Evolutionary conservation across 2,888 invertebrate species (phyloP).

Genomic region (Gari tellinella): DNA sequence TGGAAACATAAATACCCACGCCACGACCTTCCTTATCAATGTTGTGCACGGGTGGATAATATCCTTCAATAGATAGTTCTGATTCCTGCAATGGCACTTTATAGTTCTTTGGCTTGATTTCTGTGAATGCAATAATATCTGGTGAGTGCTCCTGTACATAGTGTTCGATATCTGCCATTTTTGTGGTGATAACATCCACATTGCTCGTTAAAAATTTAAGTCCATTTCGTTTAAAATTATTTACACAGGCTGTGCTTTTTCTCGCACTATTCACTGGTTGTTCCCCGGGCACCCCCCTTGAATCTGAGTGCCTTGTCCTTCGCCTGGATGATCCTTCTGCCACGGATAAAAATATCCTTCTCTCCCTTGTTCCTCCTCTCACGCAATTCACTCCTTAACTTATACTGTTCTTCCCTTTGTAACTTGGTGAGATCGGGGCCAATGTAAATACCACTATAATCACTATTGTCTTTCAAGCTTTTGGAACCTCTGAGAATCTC

Average conservation of each 20-base stretch:
- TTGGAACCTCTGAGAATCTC: neutral
- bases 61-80: no score
- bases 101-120: no score
- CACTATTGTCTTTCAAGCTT: neutral
- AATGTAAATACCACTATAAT: neutral
- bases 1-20: no score
- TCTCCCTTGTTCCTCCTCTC: neutral
- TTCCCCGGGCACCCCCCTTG: neutral
- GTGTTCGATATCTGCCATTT: neutral
- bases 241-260: neutral
- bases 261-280: neutral
- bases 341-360: slow-evolving; percentile 4
- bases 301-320: neutral
- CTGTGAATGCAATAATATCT: slow-evolving; percentile 1
- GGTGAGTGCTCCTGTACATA: neutral
- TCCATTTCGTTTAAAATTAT: slow-evolving; percentile 1
- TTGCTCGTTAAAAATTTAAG: slow-evolving; percentile 1
- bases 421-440: neutral
- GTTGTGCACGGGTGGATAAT: no score
- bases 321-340: slow-evolving; percentile 3
- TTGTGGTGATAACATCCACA: neutral
- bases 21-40: no score
- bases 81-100: no score
- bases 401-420: neutral
- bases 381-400: neutral